These are phyloP conservation scores for Operophtera brumata DNA, from an alignment of 2,888 invertebrate genomes.

Conservation along the genomic window DNA sequence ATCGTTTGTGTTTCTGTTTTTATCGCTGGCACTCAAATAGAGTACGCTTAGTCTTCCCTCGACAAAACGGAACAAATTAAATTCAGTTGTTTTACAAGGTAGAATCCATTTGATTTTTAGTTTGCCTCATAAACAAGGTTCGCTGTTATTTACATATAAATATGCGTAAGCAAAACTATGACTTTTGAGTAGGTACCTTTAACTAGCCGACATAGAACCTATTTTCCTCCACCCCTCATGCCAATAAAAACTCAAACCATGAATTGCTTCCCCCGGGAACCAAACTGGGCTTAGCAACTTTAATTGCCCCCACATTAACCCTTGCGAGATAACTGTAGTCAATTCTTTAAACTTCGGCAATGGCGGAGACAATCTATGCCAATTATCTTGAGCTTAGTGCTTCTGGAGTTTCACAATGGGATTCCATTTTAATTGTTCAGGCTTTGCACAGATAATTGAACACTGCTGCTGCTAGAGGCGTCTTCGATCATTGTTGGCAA, in stretches of 20 bases:
- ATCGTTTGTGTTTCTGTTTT: conserved; percentile 9
- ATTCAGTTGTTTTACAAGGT: neutral
- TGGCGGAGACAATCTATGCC: conserved; percentile 66
- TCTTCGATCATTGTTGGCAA: neutral
- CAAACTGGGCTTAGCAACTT: conserved; percentile 64
- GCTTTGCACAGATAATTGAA: conserved; percentile 2
- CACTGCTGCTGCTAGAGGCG: neutral
- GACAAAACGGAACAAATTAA: neutral
- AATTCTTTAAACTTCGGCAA: conserved; percentile 72
- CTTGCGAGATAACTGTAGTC: conserved; percentile 70
- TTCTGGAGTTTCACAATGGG: conserved; percentile 44
- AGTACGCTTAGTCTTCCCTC: neutral
- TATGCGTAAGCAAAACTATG: too few relatives aligned
- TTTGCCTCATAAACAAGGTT: too few relatives aligned
- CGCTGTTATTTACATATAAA: too few relatives aligned
- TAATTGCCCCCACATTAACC: conserved; percentile 73
- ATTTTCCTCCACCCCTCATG: conserved; percentile 1
- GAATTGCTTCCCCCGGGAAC: conserved; percentile 25
- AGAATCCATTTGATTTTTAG: too few relatives aligned
- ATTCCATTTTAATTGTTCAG: conserved; percentile 55
- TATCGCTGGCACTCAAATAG: neutral
- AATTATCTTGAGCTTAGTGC: conserved; percentile 71
- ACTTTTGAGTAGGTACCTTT: too few relatives aligned
- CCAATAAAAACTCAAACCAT: conserved; percentile 29
- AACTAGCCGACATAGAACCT: neutral